Evolutionary conservation across 2,797 vertebrate species (phyloP), one percentile per base, ranked within the genome.

Genomic region (Acestrorhynchus altus): DNA sequence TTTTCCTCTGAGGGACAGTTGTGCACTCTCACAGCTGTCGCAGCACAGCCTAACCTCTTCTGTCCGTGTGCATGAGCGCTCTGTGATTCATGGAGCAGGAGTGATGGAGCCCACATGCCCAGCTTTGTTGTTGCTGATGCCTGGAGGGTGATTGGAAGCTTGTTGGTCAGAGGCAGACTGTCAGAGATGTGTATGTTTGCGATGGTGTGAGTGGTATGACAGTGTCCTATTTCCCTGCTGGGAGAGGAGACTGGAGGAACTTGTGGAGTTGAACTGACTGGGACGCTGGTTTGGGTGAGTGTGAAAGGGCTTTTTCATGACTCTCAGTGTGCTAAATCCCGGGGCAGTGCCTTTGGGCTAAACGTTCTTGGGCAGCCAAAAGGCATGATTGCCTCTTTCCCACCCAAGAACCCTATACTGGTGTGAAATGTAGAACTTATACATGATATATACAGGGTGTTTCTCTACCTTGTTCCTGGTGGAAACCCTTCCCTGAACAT

Each of bases 131-230:
- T 40, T 13, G 7, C 35, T 16, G 6, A 26, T 57, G 68, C 67
- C 56, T 52, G 26, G 69, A n/a, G 51, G 68, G 68, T 65, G 46
- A 69, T 15, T 74, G 42, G 44, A 39, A 47, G 61, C 63, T 57
- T 26, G 60, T 57, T 59, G 51, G 80, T 63, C 78, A 20, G 57
- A 65, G 61, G n/a, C 16, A 66, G 59, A 20, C 51, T 66, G 76
- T 81, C 76, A 74, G 52, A 15, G 3, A 7, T 26, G 11, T 57
- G 22, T 80, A 44, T 40, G 65, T 63, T 6, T 20, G 35, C 78
- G 44, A 31, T 52, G 24, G 49, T 61, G 68, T 75, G 57, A 56
- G 67, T 28, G 54, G 39, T 31, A 72, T 44, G 9, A 18, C 11
- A 20, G 24, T 52, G 24, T 31, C 61, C 18, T 59, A 22, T 26